Conservation (phyloP, 1,140 invertebrate species). For the Drosophila sucinea region DNA sequence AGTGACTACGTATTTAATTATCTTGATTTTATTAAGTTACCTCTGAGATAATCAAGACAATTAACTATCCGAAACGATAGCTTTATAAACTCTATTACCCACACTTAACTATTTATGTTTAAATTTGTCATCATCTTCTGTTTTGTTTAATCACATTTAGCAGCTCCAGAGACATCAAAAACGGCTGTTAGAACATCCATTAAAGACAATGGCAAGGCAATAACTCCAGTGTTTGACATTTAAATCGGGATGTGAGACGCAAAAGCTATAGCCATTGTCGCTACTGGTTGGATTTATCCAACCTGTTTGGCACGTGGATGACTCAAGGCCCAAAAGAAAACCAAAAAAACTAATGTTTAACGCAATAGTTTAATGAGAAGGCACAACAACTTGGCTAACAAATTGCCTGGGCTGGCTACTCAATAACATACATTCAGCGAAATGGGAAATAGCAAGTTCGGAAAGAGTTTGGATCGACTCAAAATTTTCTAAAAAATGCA, state of each 20-base stretch:
- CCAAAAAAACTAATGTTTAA: slow-evolving; percentile 17
- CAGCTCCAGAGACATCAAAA: slow-evolving; percentile 4
- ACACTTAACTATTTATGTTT: slow-evolving; percentile 3
- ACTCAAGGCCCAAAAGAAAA: not conserved
- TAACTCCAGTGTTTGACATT: slow-evolving; percentile 19
- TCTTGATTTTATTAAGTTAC: not conserved
- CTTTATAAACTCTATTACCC: not conserved
- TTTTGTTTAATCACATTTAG: slow-evolving; percentile 5
- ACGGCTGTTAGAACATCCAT: slow-evolving; percentile 33
- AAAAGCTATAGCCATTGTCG: not conserved
- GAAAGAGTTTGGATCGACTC: not conserved
- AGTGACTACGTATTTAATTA: not conserved
- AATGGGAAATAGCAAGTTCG: not conserved
- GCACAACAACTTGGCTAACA: not conserved
- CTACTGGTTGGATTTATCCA: slow-evolving; percentile 19
- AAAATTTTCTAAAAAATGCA: not conserved
- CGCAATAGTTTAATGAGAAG: slow-evolving; percentile 31
- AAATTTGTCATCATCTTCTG: slow-evolving; percentile 1
- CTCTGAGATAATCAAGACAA: not conserved
- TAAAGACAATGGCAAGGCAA: slow-evolving; percentile 17
- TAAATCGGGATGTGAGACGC: slow-evolving; percentile 1
- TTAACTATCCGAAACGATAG: not conserved
- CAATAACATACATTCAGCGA: not conserved
- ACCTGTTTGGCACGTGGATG: slow-evolving; percentile 46
- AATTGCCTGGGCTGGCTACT: not conserved